A percentile compares a stretch with the other conserved stretches of the same genome.
Conservation (phyloP, 2,888 invertebrate species). For the Tricholauxania praeusta region DNA sequence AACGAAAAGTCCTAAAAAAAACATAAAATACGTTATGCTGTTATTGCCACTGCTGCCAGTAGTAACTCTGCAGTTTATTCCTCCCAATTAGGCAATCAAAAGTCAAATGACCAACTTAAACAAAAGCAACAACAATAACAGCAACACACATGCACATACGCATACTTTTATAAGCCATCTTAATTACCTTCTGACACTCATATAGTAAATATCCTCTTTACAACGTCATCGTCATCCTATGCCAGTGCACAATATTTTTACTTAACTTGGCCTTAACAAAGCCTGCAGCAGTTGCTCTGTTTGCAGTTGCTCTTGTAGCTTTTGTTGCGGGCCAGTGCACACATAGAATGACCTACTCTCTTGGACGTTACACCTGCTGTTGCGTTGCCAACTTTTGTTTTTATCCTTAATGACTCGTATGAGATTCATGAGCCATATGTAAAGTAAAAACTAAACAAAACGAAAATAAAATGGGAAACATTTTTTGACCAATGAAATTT, state of each 20-base stretch:
- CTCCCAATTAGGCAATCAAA: constrained; percentile 18
- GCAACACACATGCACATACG: constrained; percentile 22
- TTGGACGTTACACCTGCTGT: neutral
- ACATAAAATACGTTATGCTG: too few species aligned
- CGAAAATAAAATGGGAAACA: neutral
- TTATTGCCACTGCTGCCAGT: neutral
- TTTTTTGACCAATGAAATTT: too few species aligned
- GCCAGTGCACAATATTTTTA: neutral
- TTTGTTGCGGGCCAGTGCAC: neutral
- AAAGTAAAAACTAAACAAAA: neutral
- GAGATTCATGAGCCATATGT: constrained; percentile 5
- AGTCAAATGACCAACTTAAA: neutral
- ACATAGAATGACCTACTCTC: neutral
- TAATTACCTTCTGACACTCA: constrained; percentile 5
- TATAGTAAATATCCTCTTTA: neutral
- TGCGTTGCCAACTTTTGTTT: neutral
- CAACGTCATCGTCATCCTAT: neutral
- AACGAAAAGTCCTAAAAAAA: too few species aligned
- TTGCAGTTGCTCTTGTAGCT: constrained; percentile 5
- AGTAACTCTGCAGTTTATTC: constrained; percentile 7
- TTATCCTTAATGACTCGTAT: constrained; percentile 12
- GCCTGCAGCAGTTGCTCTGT: neutral
- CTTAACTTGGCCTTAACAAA: neutral
- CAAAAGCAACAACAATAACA: constrained; percentile 10
- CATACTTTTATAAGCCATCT: constrained; percentile 21